Evolutionary conservation across 2,113 vertebrate species (phyloP).

Genomic region (Crotalus helleri): DNA sequence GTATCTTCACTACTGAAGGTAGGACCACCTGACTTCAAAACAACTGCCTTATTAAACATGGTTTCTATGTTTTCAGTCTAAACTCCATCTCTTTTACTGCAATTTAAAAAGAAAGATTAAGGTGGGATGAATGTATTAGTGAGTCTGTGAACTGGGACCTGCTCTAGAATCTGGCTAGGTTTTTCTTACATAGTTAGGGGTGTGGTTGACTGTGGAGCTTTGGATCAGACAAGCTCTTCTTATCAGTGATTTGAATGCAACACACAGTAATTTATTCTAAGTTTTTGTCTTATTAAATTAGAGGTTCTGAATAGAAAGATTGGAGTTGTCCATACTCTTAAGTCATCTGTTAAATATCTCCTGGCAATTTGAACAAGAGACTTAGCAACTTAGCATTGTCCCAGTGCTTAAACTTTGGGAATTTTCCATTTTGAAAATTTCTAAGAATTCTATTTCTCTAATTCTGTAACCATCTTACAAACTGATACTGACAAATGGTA

Average conservation of each 20-base stretch:
- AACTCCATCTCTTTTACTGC: not conserved
- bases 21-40: not conserved
- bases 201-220: not conserved
- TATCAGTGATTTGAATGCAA: not conserved
- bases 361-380: too few species aligned
- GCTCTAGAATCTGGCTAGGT: not conserved
- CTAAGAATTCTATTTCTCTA: too few species aligned
- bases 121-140: not conserved
- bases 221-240: not conserved
- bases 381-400: too few species aligned
- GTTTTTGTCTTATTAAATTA: not conserved
- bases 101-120: not conserved
- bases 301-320: not conserved
- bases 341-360: too few species aligned
- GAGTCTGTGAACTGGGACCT: not conserved
- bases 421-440: too few species aligned
- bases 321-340: too few species aligned
- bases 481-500: too few species aligned
- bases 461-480: too few species aligned
- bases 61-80: not conserved
- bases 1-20: not conserved
- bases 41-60: not conserved
- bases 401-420: too few species aligned
- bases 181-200: not conserved
- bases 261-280: not conserved